Evolutionary conservation across 2,113 vertebrate species (phyloP).

Genomic region (Gasterosteus nipponicus): DNA sequence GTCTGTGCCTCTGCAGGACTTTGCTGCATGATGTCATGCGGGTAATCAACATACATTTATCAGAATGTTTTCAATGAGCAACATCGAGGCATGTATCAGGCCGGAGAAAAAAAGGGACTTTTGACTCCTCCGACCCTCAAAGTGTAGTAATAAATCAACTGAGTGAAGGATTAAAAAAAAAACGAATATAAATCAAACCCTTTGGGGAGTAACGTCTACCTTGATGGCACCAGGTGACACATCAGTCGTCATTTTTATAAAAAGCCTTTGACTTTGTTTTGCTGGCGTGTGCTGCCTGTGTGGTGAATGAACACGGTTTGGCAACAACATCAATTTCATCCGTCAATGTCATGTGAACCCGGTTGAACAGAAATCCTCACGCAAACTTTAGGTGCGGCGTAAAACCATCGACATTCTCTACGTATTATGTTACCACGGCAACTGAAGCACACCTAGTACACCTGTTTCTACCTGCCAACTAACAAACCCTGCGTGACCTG

Average conservation of each 20-base stretch:
- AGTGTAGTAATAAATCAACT: neutral
- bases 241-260: constrained; percentile 21
- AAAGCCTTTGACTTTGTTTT: constrained; percentile 8
- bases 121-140: neutral
- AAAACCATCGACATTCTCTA: constrained; percentile 19
- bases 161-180: neutral
- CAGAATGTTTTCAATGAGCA: neutral
- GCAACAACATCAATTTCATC: constrained; percentile 39
- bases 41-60: neutral
- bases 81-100: neutral
- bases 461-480: constrained; percentile 27
- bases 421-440: constrained; percentile 70
- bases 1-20: neutral
- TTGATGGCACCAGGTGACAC: constrained; percentile 26
- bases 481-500: constrained; percentile 65
- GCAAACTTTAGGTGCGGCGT: constrained; percentile 45
- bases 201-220: neutral
- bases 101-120: too few relatives aligned
- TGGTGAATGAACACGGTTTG: constrained; percentile 12
- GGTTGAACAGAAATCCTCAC: constrained; percentile 27
- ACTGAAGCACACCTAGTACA: constrained; percentile 36
- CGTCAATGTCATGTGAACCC: constrained; percentile 37
- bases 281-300: neutral
- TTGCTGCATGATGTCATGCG: neutral
- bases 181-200: neutral